Conservation (phyloP, 2,113 vertebrate species). For the Oreochromis aureus region DNA sequence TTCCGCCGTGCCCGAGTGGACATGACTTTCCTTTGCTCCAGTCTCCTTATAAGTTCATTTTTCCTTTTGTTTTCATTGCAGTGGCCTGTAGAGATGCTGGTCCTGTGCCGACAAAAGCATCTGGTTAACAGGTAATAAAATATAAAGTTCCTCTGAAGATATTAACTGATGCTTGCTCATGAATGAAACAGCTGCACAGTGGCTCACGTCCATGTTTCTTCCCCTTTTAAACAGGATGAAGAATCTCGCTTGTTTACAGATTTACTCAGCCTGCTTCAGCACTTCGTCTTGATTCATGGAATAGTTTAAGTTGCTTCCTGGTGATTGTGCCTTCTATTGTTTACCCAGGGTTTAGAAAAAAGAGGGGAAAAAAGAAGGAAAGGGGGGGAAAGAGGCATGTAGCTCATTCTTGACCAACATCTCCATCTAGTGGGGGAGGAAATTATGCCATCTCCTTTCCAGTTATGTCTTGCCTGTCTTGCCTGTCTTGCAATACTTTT, state of each 20-base stretch:
- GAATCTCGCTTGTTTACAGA: not conserved
- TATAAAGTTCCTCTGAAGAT: not conserved
- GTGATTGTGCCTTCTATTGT: not conserved
- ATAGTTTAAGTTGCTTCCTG: not conserved
- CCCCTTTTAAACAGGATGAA: constrained; percentile 28
- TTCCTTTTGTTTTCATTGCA: constrained; percentile 20
- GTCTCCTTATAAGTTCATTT: not conserved
- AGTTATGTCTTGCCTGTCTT: not conserved
- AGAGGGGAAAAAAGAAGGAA: not conserved
- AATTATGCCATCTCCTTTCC: not conserved
- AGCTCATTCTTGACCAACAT: constrained; percentile 27
- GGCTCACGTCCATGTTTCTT: not conserved
- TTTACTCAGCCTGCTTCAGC: not conserved
- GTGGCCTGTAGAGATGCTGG: constrained; percentile 42
- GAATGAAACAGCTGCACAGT: not conserved
- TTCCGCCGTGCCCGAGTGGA: not conserved
- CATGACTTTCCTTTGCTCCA: not conserved
- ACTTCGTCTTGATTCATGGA: constrained; percentile 1
- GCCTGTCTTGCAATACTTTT: not conserved
- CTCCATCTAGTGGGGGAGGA: constrained; percentile 50
- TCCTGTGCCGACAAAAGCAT: not conserved
- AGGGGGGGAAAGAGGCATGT: not conserved
- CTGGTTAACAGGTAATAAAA: not conserved
- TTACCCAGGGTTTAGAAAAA: not conserved
- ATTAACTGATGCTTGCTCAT: not conserved